phyloP scores from a whole-genome alignment of 2,113 vertebrate genomes.

The Neofelis nebulosa region DNA sequence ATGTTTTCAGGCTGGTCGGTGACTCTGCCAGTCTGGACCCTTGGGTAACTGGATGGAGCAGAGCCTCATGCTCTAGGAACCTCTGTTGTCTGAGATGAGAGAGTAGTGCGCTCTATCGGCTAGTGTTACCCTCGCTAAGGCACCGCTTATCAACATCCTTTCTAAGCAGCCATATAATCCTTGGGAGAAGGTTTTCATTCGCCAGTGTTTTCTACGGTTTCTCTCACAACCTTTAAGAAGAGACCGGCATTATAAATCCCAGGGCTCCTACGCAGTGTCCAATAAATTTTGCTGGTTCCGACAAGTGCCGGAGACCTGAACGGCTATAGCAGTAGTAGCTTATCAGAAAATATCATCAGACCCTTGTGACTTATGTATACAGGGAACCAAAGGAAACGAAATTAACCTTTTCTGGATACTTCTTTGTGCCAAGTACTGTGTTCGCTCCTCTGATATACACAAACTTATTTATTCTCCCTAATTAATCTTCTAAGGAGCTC shows the following conservation, averaged over 20 bases:
- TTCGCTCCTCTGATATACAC: not conserved
- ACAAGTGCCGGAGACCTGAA: not conserved
- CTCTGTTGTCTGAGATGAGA: not conserved
- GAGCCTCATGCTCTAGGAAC: not conserved
- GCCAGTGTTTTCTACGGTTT: not conserved
- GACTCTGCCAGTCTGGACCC: not conserved
- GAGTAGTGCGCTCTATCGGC: not conserved
- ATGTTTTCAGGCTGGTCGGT: not conserved
- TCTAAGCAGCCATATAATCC: not conserved
- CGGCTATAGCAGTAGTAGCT: not conserved
- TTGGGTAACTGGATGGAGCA: not conserved
- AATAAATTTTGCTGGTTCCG: not conserved
- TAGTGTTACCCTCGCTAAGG: not conserved
- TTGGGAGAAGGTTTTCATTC: not conserved
- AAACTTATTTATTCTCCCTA: not conserved
- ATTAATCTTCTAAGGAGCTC: not conserved
- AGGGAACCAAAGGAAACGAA: not conserved
- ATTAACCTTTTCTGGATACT: not conserved
- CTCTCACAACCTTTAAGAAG: not conserved
- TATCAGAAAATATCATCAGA: conserved; percentile 7
- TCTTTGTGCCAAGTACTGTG: not conserved
- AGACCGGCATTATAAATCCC: not conserved
- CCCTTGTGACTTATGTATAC: not conserved
- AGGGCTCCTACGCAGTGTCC: not conserved
- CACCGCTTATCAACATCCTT: not conserved